Base-by-base conservation (phyloP, 2,797 vertebrate species). In the Sebastes melanostomus region DNA sequence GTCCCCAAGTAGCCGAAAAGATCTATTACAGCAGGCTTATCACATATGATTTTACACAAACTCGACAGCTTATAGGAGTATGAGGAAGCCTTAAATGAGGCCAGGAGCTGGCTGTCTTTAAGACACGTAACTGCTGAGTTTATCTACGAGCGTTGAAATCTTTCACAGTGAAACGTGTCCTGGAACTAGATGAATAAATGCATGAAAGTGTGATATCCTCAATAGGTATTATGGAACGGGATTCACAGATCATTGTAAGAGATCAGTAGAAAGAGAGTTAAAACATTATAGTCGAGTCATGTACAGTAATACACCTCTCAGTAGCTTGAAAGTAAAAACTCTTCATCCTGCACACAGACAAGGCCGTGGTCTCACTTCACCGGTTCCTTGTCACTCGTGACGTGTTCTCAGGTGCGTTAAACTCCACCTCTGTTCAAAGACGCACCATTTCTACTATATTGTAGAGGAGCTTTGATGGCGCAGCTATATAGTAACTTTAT, bases 331-430 rank as follows among this genome's bases (percentile, higher is more conserved):
- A 69, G 77, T 42, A n/a, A 14, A 62, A 55, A 9, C 1, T 2
- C 52, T 24, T 59, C 24, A 3, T 58, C 42, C 34, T 34, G 38
- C 66, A 52, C 10, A 6, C 6, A 46, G 70, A 60, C 54, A 22
- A 61, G 68, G 63, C 63, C 52, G 1, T 1, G 34, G 69, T 59
- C 60, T 86, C 84, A 32, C 69, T 52, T 32, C 68, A 75, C 50
- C 25, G 29, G 36, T 22, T 60, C 3, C 68, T 27, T 66, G 63
- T 54, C 52, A 54, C 52, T 22, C 16, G n/a, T 54, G 52, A 54
- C n/a, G 52, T 74, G 65, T 62, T 70, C 71, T 75, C 70, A 25
- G 76, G 38, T 71, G 72, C 54, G 60, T 52, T 38, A 4, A 60
- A 16, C 22, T 46, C 27, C 42, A 63, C 59, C 54, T 61, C 22